phyloP scores from a whole-genome alignment of 2,888 invertebrate genomes.

The Eueremaeus valkanovi region DNA sequence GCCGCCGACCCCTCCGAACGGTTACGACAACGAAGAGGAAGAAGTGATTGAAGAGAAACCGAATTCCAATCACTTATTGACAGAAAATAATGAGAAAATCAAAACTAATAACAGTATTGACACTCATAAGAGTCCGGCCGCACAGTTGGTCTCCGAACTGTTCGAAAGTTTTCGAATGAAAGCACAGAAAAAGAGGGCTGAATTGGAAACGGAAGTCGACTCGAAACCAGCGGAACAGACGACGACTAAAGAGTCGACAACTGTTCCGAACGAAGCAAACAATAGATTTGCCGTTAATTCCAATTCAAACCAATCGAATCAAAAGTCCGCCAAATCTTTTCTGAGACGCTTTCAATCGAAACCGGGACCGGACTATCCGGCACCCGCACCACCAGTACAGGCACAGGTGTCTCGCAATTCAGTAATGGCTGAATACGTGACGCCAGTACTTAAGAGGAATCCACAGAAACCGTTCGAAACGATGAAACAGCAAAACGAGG shows the following conservation, averaged over 20 bases:
- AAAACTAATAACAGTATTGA: background rate
- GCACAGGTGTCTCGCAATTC: conserved; percentile 30
- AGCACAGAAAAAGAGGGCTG: conserved; percentile 50
- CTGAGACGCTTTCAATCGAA: conserved; percentile 39
- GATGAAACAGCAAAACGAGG: background rate
- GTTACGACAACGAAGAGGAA: background rate
- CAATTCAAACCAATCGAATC: conserved; percentile 19
- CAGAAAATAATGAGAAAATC: background rate
- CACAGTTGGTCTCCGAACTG: conserved; percentile 74
- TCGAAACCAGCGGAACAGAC: background rate
- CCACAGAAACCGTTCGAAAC: conserved; percentile 30
- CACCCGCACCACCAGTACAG: conserved; percentile 36
- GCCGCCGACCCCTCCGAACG: background rate
- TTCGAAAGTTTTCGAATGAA: conserved; percentile 76
- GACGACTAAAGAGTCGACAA: conserved; percentile 25
- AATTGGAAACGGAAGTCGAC: conserved; percentile 17
- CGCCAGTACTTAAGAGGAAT: conserved; percentile 38
- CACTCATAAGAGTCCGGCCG: conserved; percentile 43
- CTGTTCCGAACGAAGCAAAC: conserved; percentile 35
- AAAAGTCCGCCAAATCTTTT: conserved; percentile 4
- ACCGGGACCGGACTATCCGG: conserved; percentile 42
- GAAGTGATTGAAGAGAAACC: conserved; percentile 5
- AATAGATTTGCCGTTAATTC: background rate
- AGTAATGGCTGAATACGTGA: conserved; percentile 41
- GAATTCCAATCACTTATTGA: background rate